Evolutionary conservation across 2,888 invertebrate genomes (phyloP).

Genomic region (Drosophila mulleri): DNA sequence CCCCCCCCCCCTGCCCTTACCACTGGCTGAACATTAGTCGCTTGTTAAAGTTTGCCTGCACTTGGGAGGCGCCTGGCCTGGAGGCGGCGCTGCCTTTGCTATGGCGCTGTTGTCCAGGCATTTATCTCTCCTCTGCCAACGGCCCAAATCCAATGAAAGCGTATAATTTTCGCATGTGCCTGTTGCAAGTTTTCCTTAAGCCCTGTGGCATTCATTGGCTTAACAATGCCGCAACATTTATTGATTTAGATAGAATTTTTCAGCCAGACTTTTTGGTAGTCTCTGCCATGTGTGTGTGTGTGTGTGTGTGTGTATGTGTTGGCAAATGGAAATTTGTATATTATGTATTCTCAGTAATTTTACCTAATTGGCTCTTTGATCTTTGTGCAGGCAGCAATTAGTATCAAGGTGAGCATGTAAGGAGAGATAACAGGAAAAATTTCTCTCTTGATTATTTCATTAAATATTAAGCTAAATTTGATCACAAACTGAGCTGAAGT

Average conservation of each 20-base stretch:
- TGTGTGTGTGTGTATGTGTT: neutral
- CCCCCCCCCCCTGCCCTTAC: neutral
- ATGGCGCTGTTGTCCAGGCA: conserved; percentile 42
- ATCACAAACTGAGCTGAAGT: neutral
- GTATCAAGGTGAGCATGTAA: neutral
- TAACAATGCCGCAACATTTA: conserved; percentile 46
- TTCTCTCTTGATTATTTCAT: neutral
- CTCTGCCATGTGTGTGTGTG: neutral
- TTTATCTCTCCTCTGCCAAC: conserved; percentile 54
- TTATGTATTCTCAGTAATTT: conserved; percentile 5
- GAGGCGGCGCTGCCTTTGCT: conserved; percentile 42
- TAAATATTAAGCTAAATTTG: neutral
- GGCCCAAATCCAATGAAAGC: conserved; percentile 47
- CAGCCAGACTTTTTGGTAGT: neutral
- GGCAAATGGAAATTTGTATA: neutral
- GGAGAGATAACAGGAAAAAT: neutral
- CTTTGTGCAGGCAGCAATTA: neutral
- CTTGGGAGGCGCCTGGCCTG: conserved; percentile 16
- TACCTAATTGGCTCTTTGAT: conserved; percentile 10
- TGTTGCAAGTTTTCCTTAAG: conserved; percentile 19
- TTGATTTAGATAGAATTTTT: conserved; percentile 52
- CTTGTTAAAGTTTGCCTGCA: conserved; percentile 57
- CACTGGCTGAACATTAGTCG: conserved; percentile 41
- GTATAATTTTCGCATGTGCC: conserved; percentile 32
- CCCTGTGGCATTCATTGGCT: conserved; percentile 45